Conservation (phyloP, 1,140 invertebrate genomes). For the Aplysia californica region DNA sequence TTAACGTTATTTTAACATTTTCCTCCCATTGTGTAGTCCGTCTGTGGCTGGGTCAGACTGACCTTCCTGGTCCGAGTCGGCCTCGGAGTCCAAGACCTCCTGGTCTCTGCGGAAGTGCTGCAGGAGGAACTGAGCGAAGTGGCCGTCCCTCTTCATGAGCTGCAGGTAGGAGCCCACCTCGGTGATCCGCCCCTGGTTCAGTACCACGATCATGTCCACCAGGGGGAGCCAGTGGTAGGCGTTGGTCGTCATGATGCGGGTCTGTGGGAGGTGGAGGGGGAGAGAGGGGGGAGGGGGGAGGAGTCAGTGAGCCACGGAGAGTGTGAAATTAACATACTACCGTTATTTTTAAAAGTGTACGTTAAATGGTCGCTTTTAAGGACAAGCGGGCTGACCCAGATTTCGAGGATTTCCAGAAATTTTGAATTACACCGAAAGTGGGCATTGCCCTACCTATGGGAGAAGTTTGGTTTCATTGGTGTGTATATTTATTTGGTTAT, state of each 20-base stretch:
- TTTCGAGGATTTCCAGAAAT: too few relatives aligned
- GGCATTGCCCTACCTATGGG: too few relatives aligned
- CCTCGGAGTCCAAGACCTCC: not conserved
- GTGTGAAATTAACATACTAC: not conserved
- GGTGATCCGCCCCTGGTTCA: constrained; percentile 50
- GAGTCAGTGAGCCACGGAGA: not conserved
- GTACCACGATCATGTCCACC: constrained; percentile 56
- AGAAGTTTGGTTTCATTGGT: too few relatives aligned
- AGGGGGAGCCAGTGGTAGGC: constrained; percentile 49
- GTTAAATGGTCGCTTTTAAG: too few relatives aligned
- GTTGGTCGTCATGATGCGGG: constrained; percentile 51
- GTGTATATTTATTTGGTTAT: too few relatives aligned
- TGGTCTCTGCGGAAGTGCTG: not conserved
- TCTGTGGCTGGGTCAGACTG: too few relatives aligned
- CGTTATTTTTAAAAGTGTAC: too few relatives aligned
- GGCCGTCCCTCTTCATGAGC: constrained; percentile 41
- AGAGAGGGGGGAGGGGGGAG: not conserved
- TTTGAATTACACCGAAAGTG: too few relatives aligned
- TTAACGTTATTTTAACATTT: too few relatives aligned
- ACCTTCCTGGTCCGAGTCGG: constrained; percentile 12
- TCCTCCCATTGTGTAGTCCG: too few relatives aligned
- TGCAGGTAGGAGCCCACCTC: constrained; percentile 60
- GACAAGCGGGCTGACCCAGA: too few relatives aligned
- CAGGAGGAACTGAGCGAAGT: constrained; percentile 51
- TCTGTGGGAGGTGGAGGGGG: constrained; percentile 21